Evolutionary conservation across 2,797 vertebrate genomes (phyloP).

Genomic region (Gallirallus australis): DNA sequence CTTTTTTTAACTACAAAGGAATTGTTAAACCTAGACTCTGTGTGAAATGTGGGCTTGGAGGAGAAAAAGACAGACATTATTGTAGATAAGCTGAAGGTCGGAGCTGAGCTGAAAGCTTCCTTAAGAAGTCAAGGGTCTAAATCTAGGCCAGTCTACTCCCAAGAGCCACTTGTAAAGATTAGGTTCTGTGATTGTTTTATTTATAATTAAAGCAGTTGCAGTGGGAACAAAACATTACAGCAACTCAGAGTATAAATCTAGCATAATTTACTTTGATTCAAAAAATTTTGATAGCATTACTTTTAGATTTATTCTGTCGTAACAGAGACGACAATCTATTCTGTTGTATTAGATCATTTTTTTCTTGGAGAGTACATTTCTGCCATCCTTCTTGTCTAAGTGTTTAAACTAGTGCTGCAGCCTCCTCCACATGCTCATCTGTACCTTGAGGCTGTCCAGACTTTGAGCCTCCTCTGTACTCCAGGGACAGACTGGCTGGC

Average conservation of each 20-base stretch:
- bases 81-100: conserved; percentile 26
- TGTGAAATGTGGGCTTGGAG: background rate
- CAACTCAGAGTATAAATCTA: background rate
- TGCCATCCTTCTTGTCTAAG: background rate
- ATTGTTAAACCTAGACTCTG: background rate
- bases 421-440: rapidly evolving
- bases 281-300: background rate
- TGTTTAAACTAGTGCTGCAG: background rate
- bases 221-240: conserved; percentile 37
- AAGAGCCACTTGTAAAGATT: background rate
- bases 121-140: conserved; percentile 38
- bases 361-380: background rate
- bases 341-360: background rate
- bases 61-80: background rate
- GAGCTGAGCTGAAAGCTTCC: background rate
- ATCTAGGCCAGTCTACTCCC: background rate
- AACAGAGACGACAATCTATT: background rate
- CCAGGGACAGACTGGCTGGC: background rate
- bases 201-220: conserved; percentile 20
- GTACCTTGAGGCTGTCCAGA: background rate
- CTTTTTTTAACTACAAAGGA: background rate
- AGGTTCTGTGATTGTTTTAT: conserved; percentile 23
- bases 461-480: background rate
- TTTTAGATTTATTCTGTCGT: background rate
- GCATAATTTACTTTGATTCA: background rate